Evolutionary conservation across 2,888 invertebrate genomes (phyloP).

Genomic region (Amorpha juglandis): DNA sequence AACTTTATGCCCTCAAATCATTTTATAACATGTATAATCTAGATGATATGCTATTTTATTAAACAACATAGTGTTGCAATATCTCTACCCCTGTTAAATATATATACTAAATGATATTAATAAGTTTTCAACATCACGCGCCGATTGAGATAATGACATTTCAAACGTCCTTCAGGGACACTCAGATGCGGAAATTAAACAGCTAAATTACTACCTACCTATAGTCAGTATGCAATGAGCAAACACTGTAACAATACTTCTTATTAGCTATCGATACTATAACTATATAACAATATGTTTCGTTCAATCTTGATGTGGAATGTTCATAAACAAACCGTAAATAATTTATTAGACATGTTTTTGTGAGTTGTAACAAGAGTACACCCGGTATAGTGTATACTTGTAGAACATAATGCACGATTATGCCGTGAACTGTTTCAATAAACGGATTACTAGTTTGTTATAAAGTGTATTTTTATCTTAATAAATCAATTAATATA

Average conservation of each 20-base stretch:
- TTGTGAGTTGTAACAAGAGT: background rate
- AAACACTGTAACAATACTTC: slow-evolving; percentile 43
- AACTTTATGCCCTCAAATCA: too few species aligned
- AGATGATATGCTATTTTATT: background rate
- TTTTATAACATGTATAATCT: background rate
- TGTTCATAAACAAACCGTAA: slow-evolving; percentile 4
- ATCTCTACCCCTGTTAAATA: background rate
- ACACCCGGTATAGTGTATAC: background rate
- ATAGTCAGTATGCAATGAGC: slow-evolving; percentile 50
- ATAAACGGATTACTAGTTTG: background rate
- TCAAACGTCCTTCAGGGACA: slow-evolving; percentile 72
- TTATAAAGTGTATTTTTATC: too few species aligned
- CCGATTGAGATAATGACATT: slow-evolving; percentile 54
- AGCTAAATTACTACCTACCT: slow-evolving; percentile 72
- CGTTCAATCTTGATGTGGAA: slow-evolving; percentile 7
- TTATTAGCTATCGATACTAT: slow-evolving; percentile 32
- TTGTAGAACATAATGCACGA: background rate
- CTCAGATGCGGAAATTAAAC: slow-evolving; percentile 74
- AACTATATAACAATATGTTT: slow-evolving; percentile 33
- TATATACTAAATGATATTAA: slow-evolving; percentile 27
- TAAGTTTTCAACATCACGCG: slow-evolving; percentile 38
- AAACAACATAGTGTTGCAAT: background rate
- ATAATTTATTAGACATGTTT: background rate
- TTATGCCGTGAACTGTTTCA: background rate
- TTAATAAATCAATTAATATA: too few species aligned